These are phyloP conservation scores for Capreolus pygargus DNA, from an alignment of 2,113 vertebrate genomes.

Conservation along the genomic window DNA sequence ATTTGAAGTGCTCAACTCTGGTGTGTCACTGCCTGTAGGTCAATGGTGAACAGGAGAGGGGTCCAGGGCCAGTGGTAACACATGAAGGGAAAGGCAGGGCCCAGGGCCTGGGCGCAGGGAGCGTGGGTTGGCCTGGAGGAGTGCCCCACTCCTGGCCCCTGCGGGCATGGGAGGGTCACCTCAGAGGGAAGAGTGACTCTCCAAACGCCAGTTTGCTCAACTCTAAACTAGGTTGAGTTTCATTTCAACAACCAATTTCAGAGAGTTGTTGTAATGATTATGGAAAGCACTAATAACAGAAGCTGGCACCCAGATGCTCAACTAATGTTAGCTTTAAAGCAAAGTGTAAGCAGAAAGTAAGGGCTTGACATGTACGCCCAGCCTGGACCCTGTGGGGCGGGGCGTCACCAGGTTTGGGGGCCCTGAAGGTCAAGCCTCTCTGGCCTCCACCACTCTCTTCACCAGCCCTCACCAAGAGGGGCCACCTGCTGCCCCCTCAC, in stretches of 20 bases:
- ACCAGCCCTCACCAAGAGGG: neutral
- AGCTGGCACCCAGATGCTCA: neutral
- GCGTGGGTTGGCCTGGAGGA: neutral
- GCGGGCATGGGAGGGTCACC: rapidly evolving
- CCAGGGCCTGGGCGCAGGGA: neutral
- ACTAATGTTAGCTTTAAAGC: neutral
- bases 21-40: neutral
- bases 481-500: slow-evolving; percentile 43
- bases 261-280: neutral
- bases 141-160: neutral
- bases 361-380: neutral
- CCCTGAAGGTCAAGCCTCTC: neutral
- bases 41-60: no score
- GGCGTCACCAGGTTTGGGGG: neutral
- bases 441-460: neutral
- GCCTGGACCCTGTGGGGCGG: neutral
- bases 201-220: neutral
- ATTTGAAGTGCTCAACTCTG: neutral
- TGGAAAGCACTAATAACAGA: neutral
- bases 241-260: neutral
- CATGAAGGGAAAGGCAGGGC: neutral
- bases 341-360: neutral
- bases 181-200: neutral
- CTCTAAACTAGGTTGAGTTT: neutral
- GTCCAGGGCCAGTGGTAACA: neutral